Conservation (phyloP, 2,888 invertebrate genomes). For the Nomada goodeniana region DNA sequence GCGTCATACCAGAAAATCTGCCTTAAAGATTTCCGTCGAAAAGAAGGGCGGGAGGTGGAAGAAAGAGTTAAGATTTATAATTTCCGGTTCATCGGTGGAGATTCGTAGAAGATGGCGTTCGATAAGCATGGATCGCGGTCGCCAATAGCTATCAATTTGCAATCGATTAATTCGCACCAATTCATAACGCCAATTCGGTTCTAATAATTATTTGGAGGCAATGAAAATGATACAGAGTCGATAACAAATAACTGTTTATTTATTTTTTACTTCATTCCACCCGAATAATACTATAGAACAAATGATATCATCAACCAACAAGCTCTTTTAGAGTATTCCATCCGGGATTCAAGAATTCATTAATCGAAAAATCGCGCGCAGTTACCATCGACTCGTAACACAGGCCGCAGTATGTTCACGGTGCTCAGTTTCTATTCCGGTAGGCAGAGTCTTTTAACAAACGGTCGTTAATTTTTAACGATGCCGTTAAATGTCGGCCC, state of each 20-base stretch:
- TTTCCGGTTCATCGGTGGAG: constrained; percentile 71
- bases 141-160: constrained; percentile 5
- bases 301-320: neutral
- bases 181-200: too few relatives aligned
- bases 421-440: constrained; percentile 77
- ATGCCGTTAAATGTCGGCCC: constrained; percentile 77
- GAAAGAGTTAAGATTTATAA: constrained; percentile 78
- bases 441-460: constrained; percentile 77
- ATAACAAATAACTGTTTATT: too few relatives aligned
- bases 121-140: constrained; percentile 25
- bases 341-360: neutral
- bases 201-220: too few relatives aligned
- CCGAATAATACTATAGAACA: too few relatives aligned
- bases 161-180: neutral
- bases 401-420: constrained; percentile 54
- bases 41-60: constrained; percentile 50
- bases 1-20: constrained; percentile 30
- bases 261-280: neutral
- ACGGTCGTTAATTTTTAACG: constrained; percentile 81
- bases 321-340: too few relatives aligned
- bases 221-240: too few relatives aligned
- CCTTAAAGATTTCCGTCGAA: constrained; percentile 64
- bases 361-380: constrained; percentile 45
- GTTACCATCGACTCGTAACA: constrained; percentile 57
- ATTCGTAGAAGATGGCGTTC: constrained; percentile 72